Evolutionary conservation across 2,888 invertebrate genomes (phyloP), one percentile per base, ranked within the genome.

Genomic region (Gisinianus flammeolus): DNA sequence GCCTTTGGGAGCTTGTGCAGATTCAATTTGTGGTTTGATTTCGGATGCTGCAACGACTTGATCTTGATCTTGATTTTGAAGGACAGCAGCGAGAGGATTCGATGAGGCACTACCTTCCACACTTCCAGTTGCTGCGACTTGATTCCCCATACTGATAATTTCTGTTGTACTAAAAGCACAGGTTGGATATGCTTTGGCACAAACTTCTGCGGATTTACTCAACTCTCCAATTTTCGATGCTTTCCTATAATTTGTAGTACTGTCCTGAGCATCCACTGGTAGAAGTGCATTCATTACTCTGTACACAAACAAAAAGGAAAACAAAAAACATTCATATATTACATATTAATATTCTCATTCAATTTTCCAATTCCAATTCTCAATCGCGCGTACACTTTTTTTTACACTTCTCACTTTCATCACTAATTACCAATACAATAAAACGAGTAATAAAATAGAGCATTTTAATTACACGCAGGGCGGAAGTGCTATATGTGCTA

Each of bases 111-210:
- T 28, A 19, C 35, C 30, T n/a, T 75, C 75, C n/a, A 30, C 75
- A 54, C 44, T 31, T 10, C 75, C 75, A 0, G 75, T 66, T 2
- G 4, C 52, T 2, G 75, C 76, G 10, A 76, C 68, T 33, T 71
- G 71, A 44, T 77, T 77, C n/a, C 78, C 78, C 75, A 78, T 75
- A 28, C 19, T 35, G 30, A 78, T 73, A 22, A 78, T 78, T 30
- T 78, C 67, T 3, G 19, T 58, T 5, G 75, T 24, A 6, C 44
- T 22, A 52, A 44, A 78, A 0, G 58, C 52, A 44, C 78, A 78
- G 35, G 74, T 68, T 19, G 70, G 66, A 30, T 74, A 78, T n/a
- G 78, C 69, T 22, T 69, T 68, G 5, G 16, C 16, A 54, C 78
- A 78, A 0, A 78, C 66, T 12, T 26, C n/a, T 5, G 56, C 64